phyloP scores from a whole-genome alignment of 2,888 invertebrate genomes.

The Scaptomyza reducta region DNA sequence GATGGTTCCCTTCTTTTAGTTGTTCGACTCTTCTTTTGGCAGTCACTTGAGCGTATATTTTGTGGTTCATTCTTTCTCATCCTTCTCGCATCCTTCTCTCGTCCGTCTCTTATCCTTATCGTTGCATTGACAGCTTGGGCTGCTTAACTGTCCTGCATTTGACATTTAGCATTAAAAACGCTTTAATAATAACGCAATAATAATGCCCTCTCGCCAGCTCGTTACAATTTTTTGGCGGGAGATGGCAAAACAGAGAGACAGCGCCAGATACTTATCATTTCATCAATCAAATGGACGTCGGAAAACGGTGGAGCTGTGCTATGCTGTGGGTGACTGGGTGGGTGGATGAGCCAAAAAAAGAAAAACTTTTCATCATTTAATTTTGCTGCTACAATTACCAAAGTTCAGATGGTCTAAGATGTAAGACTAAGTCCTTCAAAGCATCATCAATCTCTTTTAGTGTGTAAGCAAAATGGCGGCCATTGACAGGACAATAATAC shows the following conservation, averaged over 20 bases:
- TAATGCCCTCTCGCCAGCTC: slow-evolving; percentile 64
- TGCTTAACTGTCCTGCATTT: slow-evolving; percentile 80
- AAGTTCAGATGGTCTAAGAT: slow-evolving; percentile 34
- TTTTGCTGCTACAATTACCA: slow-evolving; percentile 71
- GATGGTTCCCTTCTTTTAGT: slow-evolving; percentile 42
- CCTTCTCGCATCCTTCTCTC: slow-evolving; percentile 1
- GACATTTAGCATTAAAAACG: slow-evolving; percentile 80
- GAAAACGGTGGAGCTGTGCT: slow-evolving; percentile 4
- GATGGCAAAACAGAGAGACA: slow-evolving; percentile 37
- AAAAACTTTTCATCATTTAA: slow-evolving; percentile 78
- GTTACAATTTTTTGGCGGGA: slow-evolving; percentile 50
- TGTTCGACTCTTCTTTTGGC: slow-evolving; percentile 36
- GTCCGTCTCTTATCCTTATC: slow-evolving; percentile 12
- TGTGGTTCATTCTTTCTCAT: slow-evolving; percentile 15
- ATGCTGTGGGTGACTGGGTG: slow-evolving; percentile 11
- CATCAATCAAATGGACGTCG: slow-evolving; percentile 73
- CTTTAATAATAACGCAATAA: slow-evolving; percentile 79
- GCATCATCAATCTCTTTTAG: slow-evolving; percentile 77
- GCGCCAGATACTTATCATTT: slow-evolving; percentile 77
- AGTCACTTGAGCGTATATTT: slow-evolving; percentile 45
- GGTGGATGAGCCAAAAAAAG: slow-evolving; percentile 17
- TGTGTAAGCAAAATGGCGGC: slow-evolving; percentile 68
- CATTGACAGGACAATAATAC: slow-evolving; percentile 55
- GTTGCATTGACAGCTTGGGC: slow-evolving; percentile 74
- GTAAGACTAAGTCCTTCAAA: slow-evolving; percentile 64